Base-by-base conservation (phyloP, 2,797 vertebrate genomes). In the Crax fasciolata region DNA sequence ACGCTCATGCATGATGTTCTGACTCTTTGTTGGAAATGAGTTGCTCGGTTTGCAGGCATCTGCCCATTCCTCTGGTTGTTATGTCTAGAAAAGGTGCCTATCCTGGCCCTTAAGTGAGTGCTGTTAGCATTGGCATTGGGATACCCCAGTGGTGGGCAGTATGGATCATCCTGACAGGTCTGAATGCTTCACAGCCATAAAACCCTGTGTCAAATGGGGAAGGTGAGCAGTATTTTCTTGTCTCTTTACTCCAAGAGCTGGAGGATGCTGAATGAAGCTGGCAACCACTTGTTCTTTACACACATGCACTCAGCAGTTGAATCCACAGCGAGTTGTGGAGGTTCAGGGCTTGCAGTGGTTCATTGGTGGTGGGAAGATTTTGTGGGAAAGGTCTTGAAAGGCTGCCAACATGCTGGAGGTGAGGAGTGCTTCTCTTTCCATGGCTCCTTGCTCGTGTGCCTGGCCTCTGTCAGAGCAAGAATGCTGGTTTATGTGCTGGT, bases 361-460 rank as follows among this genome's bases (percentile, higher is more conserved):
- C 32, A 48, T 68, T 21, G 38, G 32, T 27, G 41, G 13, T 43
- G 21, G 28, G 49, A 55, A 55, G 23, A 46, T 18, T 11, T 46
- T 27, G 1, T 39, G 39, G 32, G 17, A 39, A 39, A 65, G 41
- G 10, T 32, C 18, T 65, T 39, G 18, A 39, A 16, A 51, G 23
- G 32, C 49, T 73, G 59, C 43, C 48, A 23, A 48, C 32, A 41
- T 48, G 59, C 25, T n/a, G 2, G 43, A 49, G 35, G 1, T 49
- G 35, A 32, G 52, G 32, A 54, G 39, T 3, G 3, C 46, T 41
- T 58, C n/a, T 32, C 59, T 48, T 55, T 9, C 51, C 41, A 13
- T 0, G 1, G 48, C 13, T 55, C 59, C 51, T n/a, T 54, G 51
- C 4, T 54, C 9, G 18, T 6, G 0, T 39, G 43, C 43, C 59